Percentiles rank a stretch among this genome's conserved stretches.
Conservation (phyloP, 2,113 vertebrate genomes). For the Callospermophilus lateralis region DNA sequence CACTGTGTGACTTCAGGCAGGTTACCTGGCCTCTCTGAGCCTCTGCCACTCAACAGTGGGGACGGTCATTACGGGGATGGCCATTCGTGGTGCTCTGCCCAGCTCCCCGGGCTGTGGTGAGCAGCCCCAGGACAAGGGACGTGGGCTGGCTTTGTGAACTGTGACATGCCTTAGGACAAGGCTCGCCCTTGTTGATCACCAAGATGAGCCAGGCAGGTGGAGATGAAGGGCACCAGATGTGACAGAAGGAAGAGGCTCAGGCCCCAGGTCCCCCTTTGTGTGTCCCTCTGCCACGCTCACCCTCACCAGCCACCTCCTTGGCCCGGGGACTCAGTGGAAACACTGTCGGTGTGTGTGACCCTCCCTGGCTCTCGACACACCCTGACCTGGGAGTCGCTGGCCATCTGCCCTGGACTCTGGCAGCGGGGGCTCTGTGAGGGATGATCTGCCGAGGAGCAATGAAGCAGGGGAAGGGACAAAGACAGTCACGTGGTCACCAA, state of each 20-base stretch:
- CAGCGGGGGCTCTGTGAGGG: fast-evolving
- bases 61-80: background rate
- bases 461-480: background rate
- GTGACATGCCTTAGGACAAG: background rate
- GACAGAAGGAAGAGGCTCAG: background rate
- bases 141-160: background rate
- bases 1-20: background rate
- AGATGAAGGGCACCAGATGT: fast-evolving
- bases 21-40: background rate
- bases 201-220: fast-evolving
- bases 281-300: background rate
- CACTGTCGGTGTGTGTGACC: background rate
- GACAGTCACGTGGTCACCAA: background rate
- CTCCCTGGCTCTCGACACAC: background rate
- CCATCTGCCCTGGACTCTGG: background rate
- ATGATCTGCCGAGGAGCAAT: background rate
- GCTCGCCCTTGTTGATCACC: background rate
- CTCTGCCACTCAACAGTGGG: background rate
- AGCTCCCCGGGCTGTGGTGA: background rate
- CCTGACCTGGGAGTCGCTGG: too few relatives aligned
- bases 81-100: background rate
- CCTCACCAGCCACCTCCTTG: background rate
- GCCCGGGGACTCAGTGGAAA: background rate
- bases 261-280: background rate
- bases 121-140: background rate